Percentiles rank a stretch among this genome's conserved stretches.
Conservation (phyloP, 53 echinoderm and acorn worm genomes). For the Arbacia lixula region DNA sequence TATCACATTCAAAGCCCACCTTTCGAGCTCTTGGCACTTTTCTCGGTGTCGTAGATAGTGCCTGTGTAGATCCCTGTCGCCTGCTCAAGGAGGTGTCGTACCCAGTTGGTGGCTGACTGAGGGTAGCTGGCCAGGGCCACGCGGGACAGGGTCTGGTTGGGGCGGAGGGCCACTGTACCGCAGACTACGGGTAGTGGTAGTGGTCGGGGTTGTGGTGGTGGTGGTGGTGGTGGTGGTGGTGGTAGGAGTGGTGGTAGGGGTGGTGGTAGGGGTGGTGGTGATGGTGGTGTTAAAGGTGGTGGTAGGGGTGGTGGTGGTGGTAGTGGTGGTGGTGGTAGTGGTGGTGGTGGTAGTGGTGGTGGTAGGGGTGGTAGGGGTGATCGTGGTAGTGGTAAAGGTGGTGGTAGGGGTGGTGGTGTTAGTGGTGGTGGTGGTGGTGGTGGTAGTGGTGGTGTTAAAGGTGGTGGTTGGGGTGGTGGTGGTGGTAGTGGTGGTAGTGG, state of each 20-base stretch:
- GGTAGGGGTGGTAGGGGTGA: no score
- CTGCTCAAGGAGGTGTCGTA: conserved; percentile 13
- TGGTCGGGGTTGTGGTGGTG: neutral
- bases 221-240: neutral
- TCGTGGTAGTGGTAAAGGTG: no score
- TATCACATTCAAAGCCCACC: no score
- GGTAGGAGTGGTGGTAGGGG: neutral
- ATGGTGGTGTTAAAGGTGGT: neutral
- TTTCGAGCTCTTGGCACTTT: neutral
- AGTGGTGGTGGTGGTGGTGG: no score
- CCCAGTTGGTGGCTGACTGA: conserved; percentile 17
- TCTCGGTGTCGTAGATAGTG: neutral
- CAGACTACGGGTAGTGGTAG: neutral
- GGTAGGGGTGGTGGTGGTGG: neutral
- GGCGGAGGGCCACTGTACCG: neutral
- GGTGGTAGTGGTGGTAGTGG: no score
- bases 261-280: neutral
- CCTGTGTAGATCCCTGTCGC: conserved; percentile 37
- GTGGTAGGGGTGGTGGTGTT: no score
- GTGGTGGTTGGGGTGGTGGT: no score
- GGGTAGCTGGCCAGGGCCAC: conserved; percentile 59
- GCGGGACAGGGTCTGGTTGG: conserved; percentile 32
- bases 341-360: no score
- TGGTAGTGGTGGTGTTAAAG: no score
- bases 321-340: no score